Percentiles rank a stretch among this genome's conserved stretches.
phyloP scores from a whole-genome alignment of 1,140 invertebrate species.

The Diachasmimorpha longicaudata region DNA sequence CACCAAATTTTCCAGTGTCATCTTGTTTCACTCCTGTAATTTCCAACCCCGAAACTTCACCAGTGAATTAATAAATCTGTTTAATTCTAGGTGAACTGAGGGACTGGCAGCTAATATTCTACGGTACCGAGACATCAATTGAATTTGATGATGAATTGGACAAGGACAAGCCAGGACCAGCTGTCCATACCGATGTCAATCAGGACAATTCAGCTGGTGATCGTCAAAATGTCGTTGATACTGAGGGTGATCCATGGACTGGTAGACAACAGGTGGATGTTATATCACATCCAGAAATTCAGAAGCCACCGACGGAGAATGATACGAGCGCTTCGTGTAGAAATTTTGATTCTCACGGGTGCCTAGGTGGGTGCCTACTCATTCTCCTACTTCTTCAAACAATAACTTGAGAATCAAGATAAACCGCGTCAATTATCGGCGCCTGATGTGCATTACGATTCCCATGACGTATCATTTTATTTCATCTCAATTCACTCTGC shows the following conservation, averaged over 20 bases:
- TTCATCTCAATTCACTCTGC: not conserved
- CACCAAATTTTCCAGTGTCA: not conserved
- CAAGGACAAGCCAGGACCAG: constrained; percentile 42
- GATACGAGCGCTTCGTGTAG: constrained; percentile 47
- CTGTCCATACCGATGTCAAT: constrained; percentile 19
- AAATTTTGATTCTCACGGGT: constrained; percentile 42
- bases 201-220: constrained; percentile 34
- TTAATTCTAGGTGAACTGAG: constrained; percentile 59
- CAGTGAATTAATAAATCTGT: not conserved
- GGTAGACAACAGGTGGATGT: constrained; percentile 53
- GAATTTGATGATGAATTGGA: constrained; percentile 55
- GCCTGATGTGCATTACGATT: constrained; percentile 12
- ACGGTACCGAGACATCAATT: constrained; percentile 65
- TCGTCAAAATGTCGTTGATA: constrained; percentile 46
- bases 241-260: constrained; percentile 47
- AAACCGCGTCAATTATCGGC: constrained; percentile 20
- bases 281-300: constrained; percentile 53
- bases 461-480: constrained; percentile 2
- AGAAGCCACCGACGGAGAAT: constrained; percentile 53
- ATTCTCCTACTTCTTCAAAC: constrained; percentile 55
- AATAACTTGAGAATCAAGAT: constrained; percentile 36
- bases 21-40: no score
- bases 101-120: constrained; percentile 67
- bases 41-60: not conserved
- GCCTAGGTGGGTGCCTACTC: constrained; percentile 61